Evolutionary conservation across 1,140 invertebrate species (phyloP).

Genomic region (Danaus plexippus): DNA sequence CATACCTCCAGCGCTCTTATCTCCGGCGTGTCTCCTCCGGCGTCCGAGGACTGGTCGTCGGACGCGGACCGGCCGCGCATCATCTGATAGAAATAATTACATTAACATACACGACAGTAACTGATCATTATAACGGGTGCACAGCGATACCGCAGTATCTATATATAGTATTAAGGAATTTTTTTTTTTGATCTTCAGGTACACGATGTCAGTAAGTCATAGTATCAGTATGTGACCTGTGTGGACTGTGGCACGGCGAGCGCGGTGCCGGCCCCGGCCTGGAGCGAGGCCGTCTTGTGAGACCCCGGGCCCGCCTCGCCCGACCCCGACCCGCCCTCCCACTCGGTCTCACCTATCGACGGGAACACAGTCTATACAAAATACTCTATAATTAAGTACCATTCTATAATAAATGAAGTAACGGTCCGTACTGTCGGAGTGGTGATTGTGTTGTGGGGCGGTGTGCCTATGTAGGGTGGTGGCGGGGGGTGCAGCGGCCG

Average conservation of each 20-base stretch:
- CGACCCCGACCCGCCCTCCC: conserved; percentile 69
- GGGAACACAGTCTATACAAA: conserved; percentile 8
- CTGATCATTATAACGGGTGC: too few relatives aligned
- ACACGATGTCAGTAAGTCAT: too few relatives aligned
- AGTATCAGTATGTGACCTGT: conserved; percentile 21
- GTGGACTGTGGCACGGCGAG: conserved; percentile 38
- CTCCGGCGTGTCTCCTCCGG: conserved; percentile 40
- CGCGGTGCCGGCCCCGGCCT: conserved; percentile 40
- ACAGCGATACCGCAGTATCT: too few relatives aligned
- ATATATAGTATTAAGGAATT: too few relatives aligned
- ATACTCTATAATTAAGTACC: too few relatives aligned
- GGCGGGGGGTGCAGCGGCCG: conserved; percentile 24
- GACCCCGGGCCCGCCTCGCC: conserved; percentile 4
- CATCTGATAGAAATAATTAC: conserved; percentile 25
- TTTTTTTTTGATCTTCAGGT: too few relatives aligned
- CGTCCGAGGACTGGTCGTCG: conserved; percentile 47
- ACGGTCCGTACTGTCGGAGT: conserved; percentile 4
- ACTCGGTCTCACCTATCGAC: conserved; percentile 74
- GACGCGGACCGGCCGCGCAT: conserved; percentile 39
- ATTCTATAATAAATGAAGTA: too few relatives aligned
- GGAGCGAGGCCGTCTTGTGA: conserved; percentile 41
- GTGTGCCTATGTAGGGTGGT: conserved; percentile 17
- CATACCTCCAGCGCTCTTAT: conserved; percentile 51
- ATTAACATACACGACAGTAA: too few relatives aligned
- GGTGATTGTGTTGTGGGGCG: conserved; percentile 2